These are phyloP conservation scores for Diloba caeruleocephala DNA, from an alignment of 2,888 invertebrate species.

Conservation along the genomic window DNA sequence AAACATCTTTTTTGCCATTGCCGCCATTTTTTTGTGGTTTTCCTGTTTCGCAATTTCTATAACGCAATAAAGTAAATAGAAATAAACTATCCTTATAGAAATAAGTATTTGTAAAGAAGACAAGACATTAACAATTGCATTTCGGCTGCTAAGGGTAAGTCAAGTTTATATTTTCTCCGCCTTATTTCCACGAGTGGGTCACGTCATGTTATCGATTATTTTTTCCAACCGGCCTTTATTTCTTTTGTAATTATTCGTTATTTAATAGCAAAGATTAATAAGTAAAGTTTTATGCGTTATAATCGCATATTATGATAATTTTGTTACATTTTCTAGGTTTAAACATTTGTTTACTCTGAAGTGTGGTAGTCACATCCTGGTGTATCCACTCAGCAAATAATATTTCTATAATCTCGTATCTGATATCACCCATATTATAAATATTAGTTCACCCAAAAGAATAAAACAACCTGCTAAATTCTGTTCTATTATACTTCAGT, in stretches of 20 bases:
- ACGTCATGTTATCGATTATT: slow-evolving; percentile 69
- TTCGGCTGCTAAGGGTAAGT: slow-evolving; percentile 45
- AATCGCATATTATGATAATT: background rate
- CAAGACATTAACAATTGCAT: slow-evolving; percentile 18
- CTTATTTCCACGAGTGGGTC: slow-evolving; percentile 42
- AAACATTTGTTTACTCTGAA: slow-evolving; percentile 29
- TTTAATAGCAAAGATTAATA: background rate
- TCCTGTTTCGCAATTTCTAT: slow-evolving; percentile 54
- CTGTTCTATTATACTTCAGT: no score
- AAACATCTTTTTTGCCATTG: slow-evolving; percentile 63
- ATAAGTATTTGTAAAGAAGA: slow-evolving; percentile 23
- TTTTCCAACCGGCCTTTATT: slow-evolving; percentile 52
- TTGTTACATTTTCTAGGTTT: background rate
- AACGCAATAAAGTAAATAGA: slow-evolving; percentile 24
- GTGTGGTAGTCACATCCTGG: no score
- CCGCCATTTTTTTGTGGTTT: slow-evolving; percentile 82
- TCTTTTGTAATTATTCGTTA: slow-evolving; percentile 11
- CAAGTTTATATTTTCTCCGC: slow-evolving; percentile 18
- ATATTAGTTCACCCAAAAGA: no score
- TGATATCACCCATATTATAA: no score
- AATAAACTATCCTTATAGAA: slow-evolving; percentile 13
- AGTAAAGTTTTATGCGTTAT: background rate
- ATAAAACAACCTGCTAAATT: no score
- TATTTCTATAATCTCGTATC: no score
- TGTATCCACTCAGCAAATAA: no score